Evolutionary conservation across 1,140 invertebrate genomes (phyloP), one percentile per base, ranked within the genome.

Genomic region (Diachasma alloeum): DNA sequence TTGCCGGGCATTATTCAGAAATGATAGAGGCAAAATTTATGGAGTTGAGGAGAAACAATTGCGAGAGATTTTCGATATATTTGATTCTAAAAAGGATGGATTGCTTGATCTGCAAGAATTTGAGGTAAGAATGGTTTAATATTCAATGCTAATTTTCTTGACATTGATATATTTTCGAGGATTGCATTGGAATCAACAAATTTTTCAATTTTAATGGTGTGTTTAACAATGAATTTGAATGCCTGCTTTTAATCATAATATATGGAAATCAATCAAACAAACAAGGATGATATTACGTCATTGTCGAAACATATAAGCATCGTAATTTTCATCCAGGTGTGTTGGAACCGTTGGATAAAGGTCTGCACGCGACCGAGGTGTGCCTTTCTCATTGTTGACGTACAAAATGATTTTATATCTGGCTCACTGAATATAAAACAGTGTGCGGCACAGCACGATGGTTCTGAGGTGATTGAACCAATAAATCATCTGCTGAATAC

Each of bases 351-450:
- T 82, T 96, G 95, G 95, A 96, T 96, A 77, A 96, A 95, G 82
- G 76, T 86, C n/a, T 90, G 89, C 70, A 89, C 87, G 0, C 84
- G 95, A 73, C 97, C 97, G 31, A 94, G 96, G 70, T 95, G 93
- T 84, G 97, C 95, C n/a, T 94, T 99, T 84, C 90, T 99, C 36
- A 93, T 99, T 76, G 96, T 99, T 67, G 98, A 99, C 89, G 97
- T 99, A 4, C 98, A 99, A 90, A 99, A 99, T 90, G 98, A 99
- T 90, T 99, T 99, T 89, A 98, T 99, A 83, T 93, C 94, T 74
- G 98, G 98, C 63, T 96, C 96, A 13, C 92, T 99, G 70, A 95
- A 98, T 82, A 95, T 99, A 82, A 95, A 94, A 85, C 94, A 97
- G 82, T 98, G 97, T 88, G 95, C 96, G 69, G 97, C 97, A 24